These are phyloP conservation scores for Pygmarrhopalites habei DNA, from an alignment of 1,140 invertebrate species.

Conservation along the genomic window DNA sequence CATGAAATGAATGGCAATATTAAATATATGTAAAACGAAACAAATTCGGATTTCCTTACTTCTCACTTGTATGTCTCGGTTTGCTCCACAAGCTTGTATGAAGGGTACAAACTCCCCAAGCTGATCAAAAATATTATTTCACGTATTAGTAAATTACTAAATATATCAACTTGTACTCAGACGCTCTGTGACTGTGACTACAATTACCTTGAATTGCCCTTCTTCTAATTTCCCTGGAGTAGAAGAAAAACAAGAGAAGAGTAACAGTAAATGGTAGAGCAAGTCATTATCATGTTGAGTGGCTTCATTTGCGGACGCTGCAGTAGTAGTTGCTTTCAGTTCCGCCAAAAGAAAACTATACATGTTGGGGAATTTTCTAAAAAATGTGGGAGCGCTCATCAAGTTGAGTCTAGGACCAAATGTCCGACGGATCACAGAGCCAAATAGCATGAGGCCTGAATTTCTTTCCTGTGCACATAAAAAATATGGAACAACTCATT, in stretches of 20 bases:
- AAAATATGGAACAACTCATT: slow-evolving; percentile 14
- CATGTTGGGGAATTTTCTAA: slow-evolving; percentile 69
- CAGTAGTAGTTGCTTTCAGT: slow-evolving; percentile 43
- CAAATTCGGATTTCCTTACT: too few relatives aligned
- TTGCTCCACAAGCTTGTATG: slow-evolving; percentile 47
- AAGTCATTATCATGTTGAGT: slow-evolving; percentile 17
- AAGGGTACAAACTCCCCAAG: slow-evolving; percentile 45
- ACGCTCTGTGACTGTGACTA: too few relatives aligned
- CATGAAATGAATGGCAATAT: too few relatives aligned
- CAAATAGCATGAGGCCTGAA: slow-evolving; percentile 75
- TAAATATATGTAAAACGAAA: too few relatives aligned
- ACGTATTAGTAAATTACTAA: too few relatives aligned
- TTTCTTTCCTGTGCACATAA: slow-evolving; percentile 62
- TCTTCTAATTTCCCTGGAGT: slow-evolving; percentile 26
- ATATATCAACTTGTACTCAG: too few relatives aligned
- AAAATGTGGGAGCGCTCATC: slow-evolving; percentile 65
- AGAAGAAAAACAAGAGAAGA: slow-evolving; percentile 30
- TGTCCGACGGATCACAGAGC: slow-evolving; percentile 73
- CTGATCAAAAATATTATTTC: slow-evolving; percentile 14
- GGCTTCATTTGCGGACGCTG: not conserved
- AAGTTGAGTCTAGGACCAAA: slow-evolving; percentile 76
- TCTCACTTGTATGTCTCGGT: slow-evolving; percentile 56
- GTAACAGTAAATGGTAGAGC: slow-evolving; percentile 25
- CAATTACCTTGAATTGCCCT: slow-evolving; percentile 22
- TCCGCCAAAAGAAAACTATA: slow-evolving; percentile 68